Evolutionary conservation across 2,888 invertebrate genomes (phyloP).

Genomic region (Pyrrhia umbra): DNA sequence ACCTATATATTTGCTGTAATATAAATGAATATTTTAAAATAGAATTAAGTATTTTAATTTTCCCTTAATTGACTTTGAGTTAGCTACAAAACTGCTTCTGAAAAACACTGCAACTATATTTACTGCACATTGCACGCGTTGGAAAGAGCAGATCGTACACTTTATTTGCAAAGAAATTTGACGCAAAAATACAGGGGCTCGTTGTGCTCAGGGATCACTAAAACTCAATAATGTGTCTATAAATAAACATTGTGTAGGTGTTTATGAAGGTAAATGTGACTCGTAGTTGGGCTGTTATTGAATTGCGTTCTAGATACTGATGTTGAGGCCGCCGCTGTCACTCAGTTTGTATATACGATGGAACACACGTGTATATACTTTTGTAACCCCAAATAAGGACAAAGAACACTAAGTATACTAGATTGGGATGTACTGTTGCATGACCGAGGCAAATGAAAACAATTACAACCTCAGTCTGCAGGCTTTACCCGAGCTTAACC

Average conservation of each 20-base stretch:
- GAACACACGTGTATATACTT: neutral
- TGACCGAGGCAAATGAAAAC: conserved; percentile 21
- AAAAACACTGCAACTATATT: too few relatives aligned
- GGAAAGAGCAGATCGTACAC: neutral
- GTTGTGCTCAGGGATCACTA: conserved; percentile 8
- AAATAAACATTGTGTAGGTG: conserved; percentile 51
- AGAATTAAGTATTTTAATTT: too few relatives aligned
- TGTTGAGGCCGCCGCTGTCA: conserved; percentile 12
- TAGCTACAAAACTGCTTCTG: too few relatives aligned
- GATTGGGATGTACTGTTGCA: conserved; percentile 6
- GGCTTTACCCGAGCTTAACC: conserved; percentile 18
- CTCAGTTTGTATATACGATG: conserved; percentile 15
- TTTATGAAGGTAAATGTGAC: conserved; percentile 30
- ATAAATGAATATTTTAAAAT: too few relatives aligned
- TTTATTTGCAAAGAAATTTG: neutral
- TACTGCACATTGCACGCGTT: conserved; percentile 2
- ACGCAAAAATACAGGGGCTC: conserved; percentile 1
- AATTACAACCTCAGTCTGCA: conserved; percentile 27
- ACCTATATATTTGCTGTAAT: neutral
- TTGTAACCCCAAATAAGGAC: conserved; percentile 10
- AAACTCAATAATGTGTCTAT: conserved; percentile 31
- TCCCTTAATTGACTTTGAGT: too few relatives aligned
- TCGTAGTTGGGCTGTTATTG: conserved; percentile 41
- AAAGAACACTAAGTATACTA: neutral
- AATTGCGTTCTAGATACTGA: conserved; percentile 38